A percentile compares a stretch with the other conserved stretches of the same genome.
These are phyloP conservation scores for Nothobranchius kuhntae DNA, from an alignment of 2,113 vertebrate species.

Conservation along the genomic window DNA sequence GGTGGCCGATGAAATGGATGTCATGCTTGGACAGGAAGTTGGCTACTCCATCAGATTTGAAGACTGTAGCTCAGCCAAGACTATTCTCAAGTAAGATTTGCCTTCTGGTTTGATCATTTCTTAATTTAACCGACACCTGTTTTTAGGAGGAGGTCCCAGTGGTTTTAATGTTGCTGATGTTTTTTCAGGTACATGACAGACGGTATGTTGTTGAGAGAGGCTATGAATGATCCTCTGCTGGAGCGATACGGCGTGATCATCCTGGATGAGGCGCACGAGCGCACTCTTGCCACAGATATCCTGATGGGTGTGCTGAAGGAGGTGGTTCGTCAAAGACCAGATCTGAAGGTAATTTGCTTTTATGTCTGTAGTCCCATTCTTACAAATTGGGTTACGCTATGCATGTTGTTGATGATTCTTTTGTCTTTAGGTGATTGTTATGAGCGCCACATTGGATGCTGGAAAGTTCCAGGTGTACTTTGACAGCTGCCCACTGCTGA, in stretches of 20 bases:
- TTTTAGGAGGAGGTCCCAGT: neutral
- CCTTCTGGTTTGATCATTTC: neutral
- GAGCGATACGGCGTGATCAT: slow-evolving; percentile 98
- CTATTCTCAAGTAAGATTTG: slow-evolving; percentile 90
- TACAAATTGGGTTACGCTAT: neutral
- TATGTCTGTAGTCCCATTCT: neutral
- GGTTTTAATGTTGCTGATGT: neutral
- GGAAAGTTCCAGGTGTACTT: slow-evolving; percentile 99
- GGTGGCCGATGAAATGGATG: slow-evolving; percentile 97
- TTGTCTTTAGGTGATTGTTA: slow-evolving; percentile 83
- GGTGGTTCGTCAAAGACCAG: slow-evolving; percentile 93
- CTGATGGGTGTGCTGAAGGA: slow-evolving; percentile 99
- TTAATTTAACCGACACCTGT: neutral
- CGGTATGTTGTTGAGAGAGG: slow-evolving; percentile 97
- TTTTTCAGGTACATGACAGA: slow-evolving; percentile 95
- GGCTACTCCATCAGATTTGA: slow-evolving; percentile 97
- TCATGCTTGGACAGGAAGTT: slow-evolving; percentile 96
- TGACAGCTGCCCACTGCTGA: slow-evolving; percentile 95
- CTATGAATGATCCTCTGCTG: slow-evolving; percentile 98
- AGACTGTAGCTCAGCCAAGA: slow-evolving; percentile 98
- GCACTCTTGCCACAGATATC: slow-evolving; percentile 97
- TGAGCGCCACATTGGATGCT: slow-evolving; percentile 98
- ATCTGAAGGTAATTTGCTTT: slow-evolving; percentile 88
- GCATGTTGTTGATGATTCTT: neutral
- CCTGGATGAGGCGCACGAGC: slow-evolving; percentile 97